Evolutionary conservation across 2,888 invertebrate genomes (phyloP).

Genomic region (Osmoderma eremita): DNA sequence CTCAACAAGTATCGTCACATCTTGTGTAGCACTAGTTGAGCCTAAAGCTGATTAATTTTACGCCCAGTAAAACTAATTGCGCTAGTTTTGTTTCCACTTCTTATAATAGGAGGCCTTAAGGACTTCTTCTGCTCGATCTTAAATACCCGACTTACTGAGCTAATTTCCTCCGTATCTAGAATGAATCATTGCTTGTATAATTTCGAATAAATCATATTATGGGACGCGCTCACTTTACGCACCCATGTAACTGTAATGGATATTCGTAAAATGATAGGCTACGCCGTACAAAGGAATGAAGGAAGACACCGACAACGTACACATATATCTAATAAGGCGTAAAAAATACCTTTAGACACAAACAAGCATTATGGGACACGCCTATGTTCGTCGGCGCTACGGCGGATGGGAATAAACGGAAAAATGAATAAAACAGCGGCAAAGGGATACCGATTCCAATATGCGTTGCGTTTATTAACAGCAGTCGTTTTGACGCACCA

Average conservation of each 20-base stretch:
- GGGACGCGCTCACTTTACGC: slow-evolving; percentile 25
- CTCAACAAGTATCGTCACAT: neutral
- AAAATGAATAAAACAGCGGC: slow-evolving; percentile 4
- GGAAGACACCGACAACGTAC: slow-evolving; percentile 19
- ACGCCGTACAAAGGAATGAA: slow-evolving; percentile 14
- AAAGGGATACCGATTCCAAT: slow-evolving; percentile 32
- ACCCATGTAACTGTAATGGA: slow-evolving; percentile 28
- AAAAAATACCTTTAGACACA: slow-evolving; percentile 34
- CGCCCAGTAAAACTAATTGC: slow-evolving; percentile 10
- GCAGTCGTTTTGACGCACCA: slow-evolving; percentile 26
- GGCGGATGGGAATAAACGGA: slow-evolving; percentile 14
- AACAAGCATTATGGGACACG: slow-evolving; percentile 30
- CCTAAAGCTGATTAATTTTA: neutral
- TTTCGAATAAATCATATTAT: slow-evolving; percentile 34
- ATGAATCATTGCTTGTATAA: slow-evolving; percentile 34
- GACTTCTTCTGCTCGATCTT: slow-evolving; percentile 3
- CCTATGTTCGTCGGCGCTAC: slow-evolving; percentile 28
- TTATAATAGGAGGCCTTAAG: neutral
- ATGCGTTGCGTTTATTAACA: slow-evolving; percentile 34
- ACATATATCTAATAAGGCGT: slow-evolving; percentile 37
- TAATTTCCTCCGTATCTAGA: slow-evolving; percentile 22
- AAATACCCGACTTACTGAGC: slow-evolving; percentile 31
- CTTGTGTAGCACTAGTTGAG: neutral
- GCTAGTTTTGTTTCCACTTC: slow-evolving; percentile 3
- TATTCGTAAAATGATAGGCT: slow-evolving; percentile 31